A percentile compares a stretch with the other conserved stretches of the same genome.
These are phyloP conservation scores for crab-eating macaque (Macaca fascicularis) DNA, from an alignment of 2,113 vertebrate genomes.

Conservation along the genomic window DNA sequence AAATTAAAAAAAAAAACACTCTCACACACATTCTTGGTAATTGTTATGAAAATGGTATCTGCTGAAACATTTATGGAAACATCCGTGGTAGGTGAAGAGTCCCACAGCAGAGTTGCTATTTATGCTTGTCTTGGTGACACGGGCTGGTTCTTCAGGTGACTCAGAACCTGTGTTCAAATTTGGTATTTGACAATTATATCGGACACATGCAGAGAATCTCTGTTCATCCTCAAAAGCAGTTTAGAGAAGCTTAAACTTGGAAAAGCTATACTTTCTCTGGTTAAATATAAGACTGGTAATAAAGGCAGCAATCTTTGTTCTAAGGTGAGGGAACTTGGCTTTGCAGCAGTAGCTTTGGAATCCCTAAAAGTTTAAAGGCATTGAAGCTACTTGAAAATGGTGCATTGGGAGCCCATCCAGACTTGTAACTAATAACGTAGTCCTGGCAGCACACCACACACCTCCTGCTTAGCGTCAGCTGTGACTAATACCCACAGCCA, in stretches of 20 bases:
- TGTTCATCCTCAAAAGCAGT: not conserved
- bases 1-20: not conserved
- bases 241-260: not conserved
- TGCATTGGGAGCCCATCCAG: not conserved
- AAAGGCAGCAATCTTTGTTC: not conserved
- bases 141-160: not conserved
- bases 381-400: not conserved
- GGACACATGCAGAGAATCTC: not conserved
- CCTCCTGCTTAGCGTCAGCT: not conserved
- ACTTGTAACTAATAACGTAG: not conserved
- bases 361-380: not conserved
- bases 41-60: not conserved
- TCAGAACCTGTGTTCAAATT: not conserved
- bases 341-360: not conserved
- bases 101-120: not conserved
- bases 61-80: not conserved
- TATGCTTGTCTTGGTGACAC: not conserved
- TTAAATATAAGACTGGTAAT: not conserved
- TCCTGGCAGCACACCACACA: not conserved
- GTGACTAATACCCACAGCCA: not conserved
- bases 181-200: not conserved
- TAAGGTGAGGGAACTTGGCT: too few relatives aligned
- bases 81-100: fast-evolving
- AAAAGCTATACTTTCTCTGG: not conserved
- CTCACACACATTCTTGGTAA: not conserved